Percentiles rank a stretch among this genome's conserved stretches.
Conservation (phyloP, 2,888 invertebrate genomes). For the Arenicola marina region DNA sequence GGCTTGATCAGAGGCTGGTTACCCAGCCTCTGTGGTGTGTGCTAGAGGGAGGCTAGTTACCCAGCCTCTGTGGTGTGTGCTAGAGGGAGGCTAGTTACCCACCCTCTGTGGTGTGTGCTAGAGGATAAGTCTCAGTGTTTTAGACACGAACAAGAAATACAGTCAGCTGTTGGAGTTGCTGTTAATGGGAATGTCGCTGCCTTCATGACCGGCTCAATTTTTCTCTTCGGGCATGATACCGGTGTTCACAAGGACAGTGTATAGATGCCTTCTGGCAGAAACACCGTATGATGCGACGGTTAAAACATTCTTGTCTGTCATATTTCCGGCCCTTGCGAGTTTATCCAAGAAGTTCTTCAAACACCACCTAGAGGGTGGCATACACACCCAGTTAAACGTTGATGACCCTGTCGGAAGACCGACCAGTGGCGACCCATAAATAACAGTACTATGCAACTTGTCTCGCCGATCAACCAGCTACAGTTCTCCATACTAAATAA, state of each 20-base stretch:
- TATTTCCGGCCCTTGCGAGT: slow-evolving; percentile 7
- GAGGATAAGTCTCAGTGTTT: not conserved
- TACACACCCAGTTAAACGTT: not conserved
- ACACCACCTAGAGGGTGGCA: slow-evolving; percentile 6
- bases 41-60: slow-evolving; percentile 8
- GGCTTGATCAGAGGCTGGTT: too few species aligned
- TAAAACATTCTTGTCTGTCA: slow-evolving; percentile 1
- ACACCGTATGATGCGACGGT: not conserved
- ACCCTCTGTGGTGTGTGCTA: too few species aligned
- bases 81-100: too few species aligned
- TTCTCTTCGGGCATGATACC: slow-evolving; percentile 3
- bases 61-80: slow-evolving; percentile 6
- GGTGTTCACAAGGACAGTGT: not conserved
- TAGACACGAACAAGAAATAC: slow-evolving; percentile 7
- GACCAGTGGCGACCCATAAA: too few species aligned
- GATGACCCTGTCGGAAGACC: not conserved
- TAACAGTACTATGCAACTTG: too few species aligned
- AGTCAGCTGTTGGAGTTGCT: not conserved
- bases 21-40: too few species aligned
- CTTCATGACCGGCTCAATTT: not conserved
- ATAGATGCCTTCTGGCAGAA: not conserved
- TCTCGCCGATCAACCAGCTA: too few species aligned
- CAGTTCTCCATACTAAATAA: too few species aligned
- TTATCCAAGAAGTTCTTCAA: not conserved
- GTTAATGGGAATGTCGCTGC: not conserved